Evolutionary conservation across 1,140 invertebrate species (phyloP).

Genomic region (Propsilocerus akamusi): DNA sequence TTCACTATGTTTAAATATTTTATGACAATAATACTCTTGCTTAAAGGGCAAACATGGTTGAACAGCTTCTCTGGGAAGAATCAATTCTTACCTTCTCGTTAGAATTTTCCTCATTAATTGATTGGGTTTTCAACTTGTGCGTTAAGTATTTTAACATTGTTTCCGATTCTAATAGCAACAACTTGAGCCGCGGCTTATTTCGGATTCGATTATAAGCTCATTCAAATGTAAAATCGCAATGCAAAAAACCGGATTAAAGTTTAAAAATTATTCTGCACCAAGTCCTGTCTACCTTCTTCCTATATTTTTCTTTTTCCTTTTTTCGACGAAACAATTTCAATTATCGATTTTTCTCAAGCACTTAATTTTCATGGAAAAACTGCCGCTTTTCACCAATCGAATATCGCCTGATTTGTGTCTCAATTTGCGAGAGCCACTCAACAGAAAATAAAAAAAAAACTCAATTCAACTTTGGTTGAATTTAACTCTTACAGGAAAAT

Average conservation of each 20-base stretch:
- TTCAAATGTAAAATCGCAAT: too few relatives aligned
- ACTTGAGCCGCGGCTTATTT: neutral
- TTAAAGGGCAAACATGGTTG: neutral
- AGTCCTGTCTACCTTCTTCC: too few relatives aligned
- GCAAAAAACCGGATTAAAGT: too few relatives aligned
- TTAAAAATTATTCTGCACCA: too few relatives aligned
- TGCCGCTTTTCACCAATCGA: neutral
- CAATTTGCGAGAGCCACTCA: too few relatives aligned
- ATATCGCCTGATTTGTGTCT: neutral
- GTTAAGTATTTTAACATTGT: constrained; percentile 46
- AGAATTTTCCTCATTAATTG: constrained; percentile 38
- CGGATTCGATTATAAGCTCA: too few relatives aligned
- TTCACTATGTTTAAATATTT: neutral
- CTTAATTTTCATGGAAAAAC: neutral
- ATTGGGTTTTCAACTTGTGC: constrained; percentile 42
- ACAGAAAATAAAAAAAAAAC: too few relatives aligned
- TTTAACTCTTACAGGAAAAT: too few relatives aligned
- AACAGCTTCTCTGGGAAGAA: neutral
- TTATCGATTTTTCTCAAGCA: neutral
- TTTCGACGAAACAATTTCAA: too few relatives aligned
- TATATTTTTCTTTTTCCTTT: too few relatives aligned
- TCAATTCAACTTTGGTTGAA: too few relatives aligned
- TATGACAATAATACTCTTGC: neutral
- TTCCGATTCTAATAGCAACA: neutral
- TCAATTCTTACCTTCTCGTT: constrained; percentile 21